Conservation (phyloP, 1,140 invertebrate species). For the Aphelenchoides fujianensis region DNA sequence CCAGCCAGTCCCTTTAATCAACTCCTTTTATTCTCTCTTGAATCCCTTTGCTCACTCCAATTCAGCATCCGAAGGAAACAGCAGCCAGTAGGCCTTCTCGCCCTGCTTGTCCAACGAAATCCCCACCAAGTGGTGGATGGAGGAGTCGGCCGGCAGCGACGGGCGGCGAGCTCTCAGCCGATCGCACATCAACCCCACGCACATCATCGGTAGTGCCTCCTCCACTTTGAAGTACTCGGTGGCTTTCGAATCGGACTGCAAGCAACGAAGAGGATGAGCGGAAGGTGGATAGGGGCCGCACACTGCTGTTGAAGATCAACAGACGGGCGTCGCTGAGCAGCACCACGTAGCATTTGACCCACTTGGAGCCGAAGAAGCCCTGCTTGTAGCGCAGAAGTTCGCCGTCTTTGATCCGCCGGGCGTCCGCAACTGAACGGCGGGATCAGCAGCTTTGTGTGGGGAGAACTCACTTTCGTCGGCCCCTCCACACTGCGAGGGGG, state of each 20-base stretch:
- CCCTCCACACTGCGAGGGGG: background rate
- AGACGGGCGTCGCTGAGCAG: constrained; percentile 3
- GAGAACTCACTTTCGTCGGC: constrained; percentile 5
- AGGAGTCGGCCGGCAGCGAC: background rate
- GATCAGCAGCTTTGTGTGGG: background rate
- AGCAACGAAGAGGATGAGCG: background rate
- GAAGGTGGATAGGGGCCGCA: background rate
- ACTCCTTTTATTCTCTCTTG: background rate
- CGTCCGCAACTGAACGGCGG: background rate
- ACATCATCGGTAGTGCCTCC: background rate
- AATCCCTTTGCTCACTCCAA: background rate
- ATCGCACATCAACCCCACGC: background rate
- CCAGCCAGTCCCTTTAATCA: background rate
- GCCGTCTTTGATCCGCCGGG: constrained; percentile 10
- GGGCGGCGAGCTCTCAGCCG: background rate
- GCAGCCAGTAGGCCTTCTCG: background rate
- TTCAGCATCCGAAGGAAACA: constrained; percentile 1
- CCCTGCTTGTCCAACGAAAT: background rate
- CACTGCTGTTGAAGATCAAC: constrained; percentile 1
- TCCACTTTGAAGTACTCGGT: background rate
- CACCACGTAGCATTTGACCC: background rate
- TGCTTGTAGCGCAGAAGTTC: background rate
- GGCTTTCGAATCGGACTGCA: constrained; percentile 9
- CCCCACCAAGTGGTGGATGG: background rate
- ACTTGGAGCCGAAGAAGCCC: constrained; percentile 7